Conservation (phyloP, 2,888 invertebrate genomes). For the Chromoteleia sp. region DNA sequence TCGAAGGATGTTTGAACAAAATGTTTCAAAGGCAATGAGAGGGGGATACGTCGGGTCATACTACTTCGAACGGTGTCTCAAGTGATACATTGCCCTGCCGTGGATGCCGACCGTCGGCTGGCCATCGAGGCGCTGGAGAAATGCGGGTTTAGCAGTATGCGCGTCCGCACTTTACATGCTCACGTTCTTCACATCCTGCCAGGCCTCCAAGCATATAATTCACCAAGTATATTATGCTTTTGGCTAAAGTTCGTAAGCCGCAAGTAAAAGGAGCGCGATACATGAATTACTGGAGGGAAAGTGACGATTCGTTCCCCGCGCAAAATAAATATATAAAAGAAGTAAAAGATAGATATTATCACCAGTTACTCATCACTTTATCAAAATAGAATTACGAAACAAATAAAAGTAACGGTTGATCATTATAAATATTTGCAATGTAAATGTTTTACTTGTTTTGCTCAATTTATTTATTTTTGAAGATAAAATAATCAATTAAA, state of each 20-base stretch:
- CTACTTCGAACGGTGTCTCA: conserved; percentile 98
- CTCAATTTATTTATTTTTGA: too few relatives aligned
- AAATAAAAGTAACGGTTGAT: too few relatives aligned
- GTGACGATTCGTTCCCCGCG: conserved; percentile 19
- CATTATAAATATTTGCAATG: too few relatives aligned
- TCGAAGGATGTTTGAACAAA: conserved; percentile 96
- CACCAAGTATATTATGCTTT: conserved; percentile 80
- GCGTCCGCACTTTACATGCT: conserved; percentile 79
- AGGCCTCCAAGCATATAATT: conserved; percentile 81
- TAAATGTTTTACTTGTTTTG: too few relatives aligned
- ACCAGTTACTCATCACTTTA: too few relatives aligned
- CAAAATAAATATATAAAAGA: conserved; percentile 30
- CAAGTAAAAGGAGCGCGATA: conserved; percentile 23
- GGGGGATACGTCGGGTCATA: conserved; percentile 97
- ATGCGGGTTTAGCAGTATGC: conserved; percentile 72
- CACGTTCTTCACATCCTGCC: conserved; percentile 80
- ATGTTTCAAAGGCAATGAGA: conserved; percentile 97
- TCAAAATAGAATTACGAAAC: too few relatives aligned
- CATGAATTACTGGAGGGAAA: conserved; percentile 16
- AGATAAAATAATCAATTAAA: too few relatives aligned
- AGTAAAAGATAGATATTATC: too few relatives aligned
- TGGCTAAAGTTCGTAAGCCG: conserved; percentile 72
- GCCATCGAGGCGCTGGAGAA: conserved; percentile 65
- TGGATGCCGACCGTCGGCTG: conserved; percentile 67
- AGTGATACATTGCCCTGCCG: conserved; percentile 87